phyloP scores from a whole-genome alignment of 2,113 vertebrate genomes.

The Sebastes schlegelii region DNA sequence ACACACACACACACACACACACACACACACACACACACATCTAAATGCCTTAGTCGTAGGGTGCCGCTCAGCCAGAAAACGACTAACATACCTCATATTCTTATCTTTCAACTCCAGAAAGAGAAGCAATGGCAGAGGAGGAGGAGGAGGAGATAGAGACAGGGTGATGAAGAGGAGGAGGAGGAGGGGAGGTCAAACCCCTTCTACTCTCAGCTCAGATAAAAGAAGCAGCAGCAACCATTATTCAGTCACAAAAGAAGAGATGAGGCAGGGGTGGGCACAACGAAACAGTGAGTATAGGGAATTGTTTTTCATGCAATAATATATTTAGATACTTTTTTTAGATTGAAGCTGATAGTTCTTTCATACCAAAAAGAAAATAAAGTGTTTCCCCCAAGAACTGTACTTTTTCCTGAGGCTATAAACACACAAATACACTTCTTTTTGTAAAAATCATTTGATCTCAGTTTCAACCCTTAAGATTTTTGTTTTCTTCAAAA shows the following conservation, averaged over 20 bases:
- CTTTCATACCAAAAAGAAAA: neutral
- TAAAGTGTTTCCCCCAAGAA: neutral
- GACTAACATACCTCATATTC: slow-evolving; percentile 57
- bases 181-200: slow-evolving; percentile 21
- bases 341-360: neutral
- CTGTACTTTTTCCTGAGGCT: neutral
- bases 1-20: neutral
- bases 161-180: neutral
- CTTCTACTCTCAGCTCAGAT: slow-evolving; percentile 38
- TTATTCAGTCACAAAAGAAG: slow-evolving; percentile 12
- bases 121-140: neutral
- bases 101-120: slow-evolving; percentile 38
- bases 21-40: slow-evolving; percentile 6
- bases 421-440: slow-evolving; percentile 1
- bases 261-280: neutral
- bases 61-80: slow-evolving; percentile 54
- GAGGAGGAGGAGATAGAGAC: neutral
- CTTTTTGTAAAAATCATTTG: neutral
- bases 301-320: neutral
- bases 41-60: slow-evolving; percentile 12
- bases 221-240: slow-evolving; percentile 25
- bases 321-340: slow-evolving; percentile 2
- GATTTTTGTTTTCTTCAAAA: neutral
- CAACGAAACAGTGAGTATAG: neutral
- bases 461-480: neutral